Evolutionary conservation across 2,797 vertebrate species (phyloP), one percentile per base, ranked within the genome.

Genomic region (Muscicapa striata): DNA sequence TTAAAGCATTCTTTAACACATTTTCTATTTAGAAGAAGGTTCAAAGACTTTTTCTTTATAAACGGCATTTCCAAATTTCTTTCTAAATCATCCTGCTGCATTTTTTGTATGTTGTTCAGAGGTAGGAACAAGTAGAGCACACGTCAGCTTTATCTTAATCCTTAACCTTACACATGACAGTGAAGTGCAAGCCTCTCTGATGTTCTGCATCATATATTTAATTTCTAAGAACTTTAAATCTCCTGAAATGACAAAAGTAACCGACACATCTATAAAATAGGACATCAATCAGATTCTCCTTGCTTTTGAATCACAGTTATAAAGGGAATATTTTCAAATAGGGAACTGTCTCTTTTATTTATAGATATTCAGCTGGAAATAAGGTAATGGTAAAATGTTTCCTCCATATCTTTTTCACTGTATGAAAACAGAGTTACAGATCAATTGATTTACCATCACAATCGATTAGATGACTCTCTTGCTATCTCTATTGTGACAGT

Each of bases 381-480:
- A 95, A 98, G 55, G 89, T 79, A 94, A 90, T 70, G 80, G 94
- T 95, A 97, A 98, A 98, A 98, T 97, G 87, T 73, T 97, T 87
- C 95, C 90, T 96, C 97, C 91, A 86, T 97, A 97, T 97, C 97
- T 97, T 98, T 97, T 96, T 97, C 92, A 87, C 94, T 96, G 86
- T 98, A 97, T 97, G 96, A 97, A 98, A 97, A 97, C 97, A 97
- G 95, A 97, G 98, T 97, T 98, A 98, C 96, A 96, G 97, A 98
- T 97, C 97, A 97, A 98, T 98, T 98, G 98, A 98, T 98, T 98
- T 98, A 97, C 97, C 97, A 97, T 98, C 98, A 98, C 95, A 96
- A 97, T 98, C 74, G 97, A 98, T 98, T 98, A 97, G 97, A 92
- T 91, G 94, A 94, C 91, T 98, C 94, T 93, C 94, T 90, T 97